These are phyloP conservation scores for Diogma glabrata DNA, from an alignment of 2,888 invertebrate species.

Conservation along the genomic window DNA sequence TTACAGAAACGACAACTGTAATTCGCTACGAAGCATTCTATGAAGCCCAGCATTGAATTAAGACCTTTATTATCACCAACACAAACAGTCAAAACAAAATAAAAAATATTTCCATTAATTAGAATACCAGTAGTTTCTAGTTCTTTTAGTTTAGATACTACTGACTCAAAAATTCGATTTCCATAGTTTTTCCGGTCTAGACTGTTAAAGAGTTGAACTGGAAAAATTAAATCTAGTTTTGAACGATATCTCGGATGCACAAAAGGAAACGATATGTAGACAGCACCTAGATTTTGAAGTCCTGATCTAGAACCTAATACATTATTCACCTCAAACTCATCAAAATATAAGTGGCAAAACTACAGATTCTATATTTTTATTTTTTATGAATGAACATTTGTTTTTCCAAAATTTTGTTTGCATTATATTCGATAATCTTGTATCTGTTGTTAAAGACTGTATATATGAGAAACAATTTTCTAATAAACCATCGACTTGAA, in stretches of 20 bases:
- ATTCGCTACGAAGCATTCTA: constrained; percentile 18
- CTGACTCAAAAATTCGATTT: constrained; percentile 12
- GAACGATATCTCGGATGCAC: constrained; percentile 1
- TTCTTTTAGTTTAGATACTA: constrained; percentile 8
- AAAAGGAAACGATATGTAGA: not conserved
- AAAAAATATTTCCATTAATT: constrained; percentile 11
- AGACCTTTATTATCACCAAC: constrained; percentile 20
- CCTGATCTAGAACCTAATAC: constrained; percentile 8
- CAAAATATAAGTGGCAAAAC: constrained; percentile 11
- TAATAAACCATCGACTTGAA: too few species aligned
- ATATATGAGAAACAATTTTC: too few species aligned
- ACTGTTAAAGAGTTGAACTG: constrained; percentile 13
- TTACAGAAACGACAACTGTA: constrained; percentile 16
- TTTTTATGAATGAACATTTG: not conserved
- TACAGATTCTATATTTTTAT: not conserved
- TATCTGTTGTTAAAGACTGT: too few species aligned
- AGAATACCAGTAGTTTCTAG: constrained; percentile 7
- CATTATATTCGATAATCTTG: too few species aligned
- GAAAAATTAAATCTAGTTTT: constrained; percentile 8
- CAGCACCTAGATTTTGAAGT: too few species aligned
- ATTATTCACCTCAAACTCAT: constrained; percentile 11
- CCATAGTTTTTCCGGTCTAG: constrained; percentile 14
- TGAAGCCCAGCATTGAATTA: constrained; percentile 19
- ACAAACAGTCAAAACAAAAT: constrained; percentile 18
- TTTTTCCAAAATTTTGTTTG: not conserved